Evolutionary conservation across 2,113 vertebrate species (phyloP).

Genomic region (Sisor rabdophorus): DNA sequence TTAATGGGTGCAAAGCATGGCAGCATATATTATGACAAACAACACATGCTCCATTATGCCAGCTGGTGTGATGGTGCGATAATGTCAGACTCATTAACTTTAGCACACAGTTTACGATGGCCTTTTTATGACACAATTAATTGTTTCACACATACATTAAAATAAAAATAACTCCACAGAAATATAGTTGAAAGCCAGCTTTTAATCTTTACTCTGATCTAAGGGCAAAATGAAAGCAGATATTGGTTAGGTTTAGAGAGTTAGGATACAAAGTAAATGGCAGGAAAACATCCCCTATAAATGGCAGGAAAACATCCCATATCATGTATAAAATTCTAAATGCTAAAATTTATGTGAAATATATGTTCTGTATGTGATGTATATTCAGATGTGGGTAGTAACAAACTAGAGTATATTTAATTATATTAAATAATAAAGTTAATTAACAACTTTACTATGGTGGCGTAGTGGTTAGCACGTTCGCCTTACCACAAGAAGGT

Average conservation of each 20-base stretch:
- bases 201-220: constrained; percentile 77
- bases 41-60: constrained; percentile 94
- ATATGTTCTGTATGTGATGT: background rate
- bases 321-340: constrained; percentile 16
- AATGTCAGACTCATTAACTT: constrained; percentile 98
- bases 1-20: constrained; percentile 90
- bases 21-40: constrained; percentile 98
- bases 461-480: no score
- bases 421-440: no score
- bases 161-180: constrained; percentile 93
- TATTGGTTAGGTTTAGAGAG: constrained; percentile 52
- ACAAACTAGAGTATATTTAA: no score
- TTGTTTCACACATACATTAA: constrained; percentile 98
- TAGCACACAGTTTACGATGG: constrained; percentile 94
- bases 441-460: no score
- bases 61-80: constrained; percentile 98
- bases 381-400: no score
- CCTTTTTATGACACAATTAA: constrained; percentile 96
- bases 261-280: constrained; percentile 50
- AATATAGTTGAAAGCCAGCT: constrained; percentile 84
- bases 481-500: no score
- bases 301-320: constrained; percentile 29
- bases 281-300: constrained; percentile 31
- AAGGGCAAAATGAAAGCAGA: constrained; percentile 52
- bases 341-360: background rate